Base-by-base conservation (phyloP, 2,113 vertebrate species). In the Elaphurus davidianus region DNA sequence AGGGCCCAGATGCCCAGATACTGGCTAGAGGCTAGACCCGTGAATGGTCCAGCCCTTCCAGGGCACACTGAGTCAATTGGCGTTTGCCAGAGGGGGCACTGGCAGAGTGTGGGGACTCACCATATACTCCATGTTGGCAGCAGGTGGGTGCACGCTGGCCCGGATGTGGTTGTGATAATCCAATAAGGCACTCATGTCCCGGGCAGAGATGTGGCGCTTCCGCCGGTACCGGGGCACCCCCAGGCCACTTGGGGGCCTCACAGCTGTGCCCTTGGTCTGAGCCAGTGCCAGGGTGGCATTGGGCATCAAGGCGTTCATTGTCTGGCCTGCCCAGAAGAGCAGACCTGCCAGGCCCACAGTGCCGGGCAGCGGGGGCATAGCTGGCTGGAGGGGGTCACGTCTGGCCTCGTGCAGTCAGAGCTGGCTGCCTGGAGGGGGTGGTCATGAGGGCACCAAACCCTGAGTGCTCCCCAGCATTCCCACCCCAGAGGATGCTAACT, bases 81-180 rank as follows among this genome's bases (percentile, higher is more conserved):
- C 9, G 0, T 81, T 60, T 25, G 23, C 81, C 45, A 40, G 88
- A 43, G n/a, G 50, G 27, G 59, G 30, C 6, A 1, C 21, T 23
- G 64, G 90, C 23, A 21, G 7, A 78, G 86, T 27, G 14, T 0
- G 7, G 57, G n/a, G 30, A 98, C 99, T 99, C 98, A 99, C 99
- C 99, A 99, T 99, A 28, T 99, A 99, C 93, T 99, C 99, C 99
- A 99, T 99, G 85, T 99, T 99, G 95, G 99, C 99, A 0, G 99
- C 99, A 0, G 99, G 98, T 2, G 99, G 99, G 30, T 98, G 98
- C 82, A 99, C 99, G 84, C 99, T 99, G 11, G 99, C 99, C 67
- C 99, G 98, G 96, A 99, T 99, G 55, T 98, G 98, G 99, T 99
- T 99, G 98, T 99, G 99, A 92, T 99, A 99, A 79, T 99, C 99